Conservation (phyloP, 2,888 invertebrate species). For the Automeris io region DNA sequence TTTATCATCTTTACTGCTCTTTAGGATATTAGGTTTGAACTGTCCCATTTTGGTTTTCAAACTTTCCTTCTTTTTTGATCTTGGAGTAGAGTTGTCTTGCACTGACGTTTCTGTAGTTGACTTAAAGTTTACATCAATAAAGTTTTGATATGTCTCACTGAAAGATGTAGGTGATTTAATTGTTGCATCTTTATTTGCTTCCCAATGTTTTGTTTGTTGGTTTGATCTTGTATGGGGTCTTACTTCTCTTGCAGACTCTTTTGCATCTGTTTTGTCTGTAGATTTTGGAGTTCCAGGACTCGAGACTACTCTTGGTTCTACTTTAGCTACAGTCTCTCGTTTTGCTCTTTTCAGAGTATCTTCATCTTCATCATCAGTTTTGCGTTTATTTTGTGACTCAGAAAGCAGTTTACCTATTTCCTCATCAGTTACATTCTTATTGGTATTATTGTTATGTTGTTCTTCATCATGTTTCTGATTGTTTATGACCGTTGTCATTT, state of each 20-base stretch:
- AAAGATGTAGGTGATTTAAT: slow-evolving; percentile 36
- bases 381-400: not conserved
- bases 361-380: not conserved
- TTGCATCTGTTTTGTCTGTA: slow-evolving; percentile 13
- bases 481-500: slow-evolving; percentile 40
- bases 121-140: slow-evolving; percentile 34
- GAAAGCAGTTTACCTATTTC: slow-evolving; percentile 22
- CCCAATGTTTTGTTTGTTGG: not conserved
- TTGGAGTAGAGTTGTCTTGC: slow-evolving; percentile 9
- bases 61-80: slow-evolving; percentile 23
- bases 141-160: slow-evolving; percentile 50
- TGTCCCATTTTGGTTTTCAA: slow-evolving; percentile 51
- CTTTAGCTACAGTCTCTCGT: slow-evolving; percentile 18
- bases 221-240: slow-evolving; percentile 10
- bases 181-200: slow-evolving; percentile 12
- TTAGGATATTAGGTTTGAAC: slow-evolving; percentile 28
- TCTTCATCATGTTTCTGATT: slow-evolving; percentile 21
- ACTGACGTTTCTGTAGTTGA: slow-evolving; percentile 3
- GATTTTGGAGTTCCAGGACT: slow-evolving; percentile 18
- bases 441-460: slow-evolving; percentile 2
- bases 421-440: slow-evolving; percentile 24
- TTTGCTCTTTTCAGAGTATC: slow-evolving; percentile 7
- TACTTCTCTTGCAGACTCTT: slow-evolving; percentile 9
- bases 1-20: not conserved
- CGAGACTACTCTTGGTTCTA: slow-evolving; percentile 18